Conservation (phyloP, 2,113 vertebrate genomes). For the Nipponia nippon region DNA sequence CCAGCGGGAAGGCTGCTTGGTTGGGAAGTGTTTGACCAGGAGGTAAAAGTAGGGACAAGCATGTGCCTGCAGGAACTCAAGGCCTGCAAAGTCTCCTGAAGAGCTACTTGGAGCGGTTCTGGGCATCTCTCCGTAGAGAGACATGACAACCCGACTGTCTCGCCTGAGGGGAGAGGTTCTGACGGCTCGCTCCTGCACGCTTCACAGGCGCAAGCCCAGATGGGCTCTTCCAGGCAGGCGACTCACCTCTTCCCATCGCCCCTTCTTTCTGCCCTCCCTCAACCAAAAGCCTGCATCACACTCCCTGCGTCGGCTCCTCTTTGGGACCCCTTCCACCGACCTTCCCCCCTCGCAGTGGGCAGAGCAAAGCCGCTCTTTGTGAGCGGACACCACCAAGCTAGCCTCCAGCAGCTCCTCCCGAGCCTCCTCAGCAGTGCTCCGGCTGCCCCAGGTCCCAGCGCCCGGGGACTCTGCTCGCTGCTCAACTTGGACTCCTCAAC, state of each 20-base stretch:
- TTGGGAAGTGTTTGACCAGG: neutral
- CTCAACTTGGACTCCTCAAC: neutral
- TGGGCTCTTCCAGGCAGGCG: neutral
- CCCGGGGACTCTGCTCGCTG: neutral
- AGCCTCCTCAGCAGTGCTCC: neutral
- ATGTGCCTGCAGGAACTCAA: neutral
- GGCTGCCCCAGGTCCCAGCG: neutral
- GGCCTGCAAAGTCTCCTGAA: neutral
- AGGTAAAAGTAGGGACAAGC: neutral
- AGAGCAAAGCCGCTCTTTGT: neutral
- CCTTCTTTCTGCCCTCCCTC: neutral
- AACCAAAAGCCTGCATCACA: neutral
- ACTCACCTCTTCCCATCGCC: neutral
- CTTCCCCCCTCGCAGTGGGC: fast-evolving
- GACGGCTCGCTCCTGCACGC: fast-evolving
- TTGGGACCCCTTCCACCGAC: neutral
- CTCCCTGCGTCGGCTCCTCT: neutral
- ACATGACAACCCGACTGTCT: neutral
- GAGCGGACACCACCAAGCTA: neutral
- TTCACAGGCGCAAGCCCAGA: neutral
- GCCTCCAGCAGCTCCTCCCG: neutral
- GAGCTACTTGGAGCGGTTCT: neutral
- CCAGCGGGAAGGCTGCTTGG: neutral
- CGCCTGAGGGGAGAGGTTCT: neutral
- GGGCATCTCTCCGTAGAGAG: neutral